Conservation (phyloP, 2,888 invertebrate species). For the Sylvicola cinctus region DNA sequence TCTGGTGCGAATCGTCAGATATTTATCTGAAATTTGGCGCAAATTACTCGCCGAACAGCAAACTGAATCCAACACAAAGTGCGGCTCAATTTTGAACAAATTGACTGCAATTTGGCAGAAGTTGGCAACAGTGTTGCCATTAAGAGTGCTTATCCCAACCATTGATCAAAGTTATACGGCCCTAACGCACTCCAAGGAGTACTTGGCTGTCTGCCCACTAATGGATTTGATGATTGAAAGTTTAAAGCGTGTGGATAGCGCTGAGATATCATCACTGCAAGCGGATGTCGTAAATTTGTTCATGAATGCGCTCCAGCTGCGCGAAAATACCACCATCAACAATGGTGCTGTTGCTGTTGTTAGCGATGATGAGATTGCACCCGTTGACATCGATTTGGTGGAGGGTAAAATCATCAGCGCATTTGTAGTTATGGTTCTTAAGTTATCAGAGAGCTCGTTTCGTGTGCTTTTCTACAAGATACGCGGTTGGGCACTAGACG, state of each 20-base stretch:
- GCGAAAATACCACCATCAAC: conserved; percentile 19
- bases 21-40: conserved; percentile 36
- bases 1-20: conserved; percentile 45
- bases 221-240: conserved; percentile 59
- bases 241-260: conserved; percentile 23
- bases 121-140: conserved; percentile 43
- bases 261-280: conserved; percentile 26
- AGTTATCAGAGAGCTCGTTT: conserved; percentile 75
- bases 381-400: conserved; percentile 31
- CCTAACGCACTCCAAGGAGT: conserved; percentile 36
- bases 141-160: conserved; percentile 57
- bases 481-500: conserved; percentile 66
- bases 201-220: conserved; percentile 41
- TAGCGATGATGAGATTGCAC: conserved; percentile 15
- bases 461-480: conserved; percentile 71
- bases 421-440: conserved; percentile 60
- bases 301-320: conserved; percentile 45
- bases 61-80: conserved; percentile 24
- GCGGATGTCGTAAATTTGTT: conserved; percentile 54
- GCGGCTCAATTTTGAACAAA: conserved; percentile 33
- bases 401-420: conserved; percentile 60
- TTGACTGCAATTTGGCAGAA: conserved; percentile 41
- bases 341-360: conserved; percentile 12
- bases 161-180: conserved; percentile 41
- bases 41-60: conserved; percentile 24